Evolutionary conservation across 2,888 invertebrate genomes (phyloP).

Genomic region (Drosophila austrosaltans): DNA sequence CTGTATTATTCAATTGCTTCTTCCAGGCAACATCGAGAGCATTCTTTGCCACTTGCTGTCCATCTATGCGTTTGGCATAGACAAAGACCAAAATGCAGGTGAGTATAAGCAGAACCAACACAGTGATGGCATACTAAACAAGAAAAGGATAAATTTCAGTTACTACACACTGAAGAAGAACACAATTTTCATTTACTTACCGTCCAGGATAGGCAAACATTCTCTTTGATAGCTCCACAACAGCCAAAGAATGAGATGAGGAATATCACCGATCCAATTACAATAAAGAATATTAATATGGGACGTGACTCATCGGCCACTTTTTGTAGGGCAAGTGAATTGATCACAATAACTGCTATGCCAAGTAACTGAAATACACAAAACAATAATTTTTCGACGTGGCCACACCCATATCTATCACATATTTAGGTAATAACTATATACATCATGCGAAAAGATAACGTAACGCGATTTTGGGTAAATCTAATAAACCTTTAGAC

Average conservation of each 20-base stretch:
- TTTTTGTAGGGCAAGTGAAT: constrained; percentile 55
- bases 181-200: constrained; percentile 84
- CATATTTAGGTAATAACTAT: constrained; percentile 3
- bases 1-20: constrained; percentile 62
- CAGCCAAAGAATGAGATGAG: constrained; percentile 94
- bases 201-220: constrained; percentile 92
- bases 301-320: constrained; percentile 45
- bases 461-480: not conserved
- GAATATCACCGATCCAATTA: constrained; percentile 89
- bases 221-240: constrained; percentile 93
- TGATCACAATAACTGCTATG: constrained; percentile 62
- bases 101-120: constrained; percentile 88
- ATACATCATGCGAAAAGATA: constrained; percentile 1
- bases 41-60: constrained; percentile 52
- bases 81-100: constrained; percentile 85
- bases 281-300: constrained; percentile 84
- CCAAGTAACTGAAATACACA: constrained; percentile 63
- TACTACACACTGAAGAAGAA: not conserved
- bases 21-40: constrained; percentile 84
- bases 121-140: constrained; percentile 88
- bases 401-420: constrained; percentile 15
- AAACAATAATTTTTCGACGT: not conserved
- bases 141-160: constrained; percentile 12
- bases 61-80: constrained; percentile 53
- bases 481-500: not conserved